Evolutionary conservation across 2,113 vertebrate species (phyloP).

Genomic region (Phyllopteryx taeniolatus): DNA sequence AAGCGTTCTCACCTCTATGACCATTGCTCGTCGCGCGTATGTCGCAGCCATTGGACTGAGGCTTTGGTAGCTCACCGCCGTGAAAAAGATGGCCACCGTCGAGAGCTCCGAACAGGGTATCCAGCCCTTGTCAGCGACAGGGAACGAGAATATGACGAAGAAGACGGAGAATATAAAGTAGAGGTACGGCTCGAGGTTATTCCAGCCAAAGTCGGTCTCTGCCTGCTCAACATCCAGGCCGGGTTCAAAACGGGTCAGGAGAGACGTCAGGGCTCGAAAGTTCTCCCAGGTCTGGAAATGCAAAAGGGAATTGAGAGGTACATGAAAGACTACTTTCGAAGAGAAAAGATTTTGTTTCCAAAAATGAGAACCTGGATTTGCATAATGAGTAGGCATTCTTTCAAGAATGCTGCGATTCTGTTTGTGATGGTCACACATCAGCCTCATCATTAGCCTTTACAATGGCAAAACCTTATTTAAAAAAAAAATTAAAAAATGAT

Average conservation of each 20-base stretch:
- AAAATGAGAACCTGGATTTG: background rate
- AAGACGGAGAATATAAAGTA: slow-evolving; percentile 90
- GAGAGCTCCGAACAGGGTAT: slow-evolving; percentile 94
- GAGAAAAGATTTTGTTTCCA: background rate
- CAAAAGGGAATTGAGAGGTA: background rate
- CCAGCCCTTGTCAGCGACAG: slow-evolving; percentile 87
- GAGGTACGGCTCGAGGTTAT: slow-evolving; percentile 89
- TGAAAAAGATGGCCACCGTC: slow-evolving; percentile 86
- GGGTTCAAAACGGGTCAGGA: slow-evolving; percentile 89
- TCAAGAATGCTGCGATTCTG: background rate
- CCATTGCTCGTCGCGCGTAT: slow-evolving; percentile 82
- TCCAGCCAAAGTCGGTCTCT: slow-evolving; percentile 94
- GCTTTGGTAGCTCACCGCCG: slow-evolving; percentile 87
- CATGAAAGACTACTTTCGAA: background rate
- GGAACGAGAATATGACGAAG: slow-evolving; percentile 94
- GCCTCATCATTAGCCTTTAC: too few species aligned
- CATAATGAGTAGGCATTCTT: background rate
- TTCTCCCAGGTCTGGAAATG: slow-evolving; percentile 81
- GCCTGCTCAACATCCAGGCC: slow-evolving; percentile 92
- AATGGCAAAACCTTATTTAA: too few species aligned
- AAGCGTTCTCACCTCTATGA: slow-evolving; percentile 76
- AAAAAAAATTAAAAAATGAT: too few species aligned
- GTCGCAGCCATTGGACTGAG: slow-evolving; percentile 81
- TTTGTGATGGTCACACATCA: background rate
- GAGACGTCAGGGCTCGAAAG: slow-evolving; percentile 85